Evolutionary conservation across 2,797 vertebrate genomes (phyloP), one percentile per base, ranked within the genome.

Genomic region (Cichlasoma orientale): DNA sequence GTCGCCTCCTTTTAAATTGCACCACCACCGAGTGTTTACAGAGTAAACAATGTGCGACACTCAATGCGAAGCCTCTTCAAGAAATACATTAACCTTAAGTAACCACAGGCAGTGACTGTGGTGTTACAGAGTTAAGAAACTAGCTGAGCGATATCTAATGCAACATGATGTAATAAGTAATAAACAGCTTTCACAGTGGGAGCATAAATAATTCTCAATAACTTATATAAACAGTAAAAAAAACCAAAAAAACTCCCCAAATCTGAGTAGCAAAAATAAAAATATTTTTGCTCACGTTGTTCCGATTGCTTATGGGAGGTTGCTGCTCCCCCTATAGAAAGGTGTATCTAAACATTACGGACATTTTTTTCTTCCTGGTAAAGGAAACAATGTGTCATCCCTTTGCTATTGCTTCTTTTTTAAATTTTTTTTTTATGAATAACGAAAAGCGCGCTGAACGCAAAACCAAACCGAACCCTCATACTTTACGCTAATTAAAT

Each of bases 151-250:
- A 74, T 21, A 23, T 77, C 50, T 6, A 72, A 50, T 31, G 57
- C 59, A 80, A 77, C 33, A 74, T 50, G 56, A 77, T 82, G 86
- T 79, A 84, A 88, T 79, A 68, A 73, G 56, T 38, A 69, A 54
- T 54, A 74, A 68, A 66, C 47, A 11, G 7, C 56, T 79, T 78
- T 25, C 53, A 38, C 33, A 58, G 41, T 31, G 2, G 47, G 52
- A 72, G 23, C 41, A 82, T 72, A 74, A 82, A 80, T 79, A 58
- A 79, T 83, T 79, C 27, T 55, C 13, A 72, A 54, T 63, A 41
- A 78, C 38, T 82, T 72, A 56, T 29, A 57, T 57, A 75, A 75
- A 75, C 50, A 56, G 6, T 18, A 52, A 21, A 25, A 23, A 71
- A 66, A 27, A 52, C n/a, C n/a, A 21, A 25, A 27, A 71, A 66